Evolutionary conservation across 2,888 invertebrate genomes (phyloP).

Genomic region (Lamproptera curius): DNA sequence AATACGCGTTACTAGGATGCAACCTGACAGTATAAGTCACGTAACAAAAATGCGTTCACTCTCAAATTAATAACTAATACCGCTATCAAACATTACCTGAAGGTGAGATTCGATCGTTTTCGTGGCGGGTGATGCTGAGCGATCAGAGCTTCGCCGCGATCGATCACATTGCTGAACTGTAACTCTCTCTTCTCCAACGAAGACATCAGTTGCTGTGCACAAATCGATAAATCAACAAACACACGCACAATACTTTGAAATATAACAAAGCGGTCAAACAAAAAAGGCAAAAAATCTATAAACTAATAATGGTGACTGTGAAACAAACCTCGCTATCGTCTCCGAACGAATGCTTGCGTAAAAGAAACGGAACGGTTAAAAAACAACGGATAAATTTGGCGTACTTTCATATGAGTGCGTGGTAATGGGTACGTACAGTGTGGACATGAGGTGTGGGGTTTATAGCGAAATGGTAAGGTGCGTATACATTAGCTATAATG

Average conservation of each 20-base stretch:
- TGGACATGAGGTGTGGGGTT: not conserved
- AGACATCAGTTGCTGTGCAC: constrained; percentile 91
- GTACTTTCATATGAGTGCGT: constrained; percentile 12
- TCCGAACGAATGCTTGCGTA: constrained; percentile 79
- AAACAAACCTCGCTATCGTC: constrained; percentile 79
- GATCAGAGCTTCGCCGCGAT: constrained; percentile 95
- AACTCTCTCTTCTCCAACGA: constrained; percentile 97
- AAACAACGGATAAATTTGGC: constrained; percentile 22
- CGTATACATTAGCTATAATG: not conserved
- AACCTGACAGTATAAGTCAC: too few relatives aligned
- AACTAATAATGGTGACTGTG: constrained; percentile 29
- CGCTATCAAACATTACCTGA: constrained; percentile 65
- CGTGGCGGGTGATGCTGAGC: constrained; percentile 97
- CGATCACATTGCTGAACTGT: constrained; percentile 97
- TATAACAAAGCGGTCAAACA: constrained; percentile 34
- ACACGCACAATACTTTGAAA: not conserved
- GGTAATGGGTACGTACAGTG: not conserved
- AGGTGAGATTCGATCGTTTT: constrained; percentile 94
- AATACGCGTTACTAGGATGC: too few relatives aligned
- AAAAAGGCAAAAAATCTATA: constrained; percentile 33
- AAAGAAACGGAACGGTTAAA: constrained; percentile 47
- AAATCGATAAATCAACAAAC: constrained; percentile 26
- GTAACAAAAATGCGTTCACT: too few relatives aligned
- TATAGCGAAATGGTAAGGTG: not conserved
- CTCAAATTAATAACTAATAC: too few relatives aligned